Conservation (phyloP, 2,113 vertebrate genomes). For the Callipepla californica region DNA sequence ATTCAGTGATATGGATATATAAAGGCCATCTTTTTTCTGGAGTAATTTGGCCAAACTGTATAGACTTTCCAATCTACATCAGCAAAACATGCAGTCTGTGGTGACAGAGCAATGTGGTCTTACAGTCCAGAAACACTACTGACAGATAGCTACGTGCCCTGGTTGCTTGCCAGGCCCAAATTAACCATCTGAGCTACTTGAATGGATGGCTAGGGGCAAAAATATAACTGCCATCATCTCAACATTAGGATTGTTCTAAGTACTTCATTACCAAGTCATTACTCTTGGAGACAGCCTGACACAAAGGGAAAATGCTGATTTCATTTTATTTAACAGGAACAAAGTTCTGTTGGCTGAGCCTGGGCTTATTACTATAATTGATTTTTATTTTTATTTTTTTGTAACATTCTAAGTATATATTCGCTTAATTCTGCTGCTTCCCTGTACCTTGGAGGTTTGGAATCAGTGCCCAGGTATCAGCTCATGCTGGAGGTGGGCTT, state of each 20-base stretch:
- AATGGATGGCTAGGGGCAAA: neutral
- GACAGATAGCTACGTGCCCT: neutral
- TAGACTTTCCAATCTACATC: slow-evolving; percentile 13
- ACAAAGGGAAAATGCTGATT: neutral
- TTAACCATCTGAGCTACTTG: slow-evolving; percentile 14
- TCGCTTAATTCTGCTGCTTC: neutral
- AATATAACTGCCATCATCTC: neutral
- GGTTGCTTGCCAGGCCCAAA: neutral
- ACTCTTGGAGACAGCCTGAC: neutral
- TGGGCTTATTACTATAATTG: neutral
- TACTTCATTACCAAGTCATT: slow-evolving; percentile 6
- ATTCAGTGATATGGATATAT: neutral
- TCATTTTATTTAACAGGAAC: slow-evolving; percentile 27
- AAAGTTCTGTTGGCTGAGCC: neutral
- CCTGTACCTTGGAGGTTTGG: neutral
- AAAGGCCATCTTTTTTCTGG: slow-evolving; percentile 17
- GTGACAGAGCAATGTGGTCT: neutral
- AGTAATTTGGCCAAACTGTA: slow-evolving; percentile 16
- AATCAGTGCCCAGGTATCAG: neutral
- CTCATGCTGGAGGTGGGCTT: rapidly evolving
- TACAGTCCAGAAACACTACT: neutral
- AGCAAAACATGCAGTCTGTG: neutral
- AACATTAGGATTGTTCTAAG: neutral
- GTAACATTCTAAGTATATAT: neutral
- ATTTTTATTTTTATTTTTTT: neutral